Evolutionary conservation across 2,113 vertebrate genomes (phyloP).

Genomic region (Ictalurus furcatus): DNA sequence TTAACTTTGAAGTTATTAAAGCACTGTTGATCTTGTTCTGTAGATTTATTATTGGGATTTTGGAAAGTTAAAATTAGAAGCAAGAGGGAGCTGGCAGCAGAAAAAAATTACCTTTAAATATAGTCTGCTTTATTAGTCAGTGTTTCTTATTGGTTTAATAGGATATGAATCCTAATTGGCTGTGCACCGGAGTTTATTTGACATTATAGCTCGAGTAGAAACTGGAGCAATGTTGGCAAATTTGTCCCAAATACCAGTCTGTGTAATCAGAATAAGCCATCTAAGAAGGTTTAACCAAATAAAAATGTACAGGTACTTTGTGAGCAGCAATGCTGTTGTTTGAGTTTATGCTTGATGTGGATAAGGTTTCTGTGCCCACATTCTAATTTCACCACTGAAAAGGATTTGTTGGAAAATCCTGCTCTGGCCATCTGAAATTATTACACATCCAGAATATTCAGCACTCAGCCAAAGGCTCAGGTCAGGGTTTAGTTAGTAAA

Average conservation of each 20-base stretch:
- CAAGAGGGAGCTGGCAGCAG: neutral
- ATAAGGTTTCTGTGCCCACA: neutral
- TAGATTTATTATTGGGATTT: neutral
- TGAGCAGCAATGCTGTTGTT: constrained; percentile 26
- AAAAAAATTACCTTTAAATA: neutral
- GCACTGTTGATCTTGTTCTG: no score
- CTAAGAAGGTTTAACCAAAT: neutral
- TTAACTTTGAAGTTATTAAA: no score
- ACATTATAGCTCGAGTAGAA: neutral
- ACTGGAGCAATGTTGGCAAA: neutral
- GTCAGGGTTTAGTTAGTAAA: constrained; percentile 24
- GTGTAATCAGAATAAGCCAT: neutral
- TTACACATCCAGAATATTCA: neutral
- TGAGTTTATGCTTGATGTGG: neutral
- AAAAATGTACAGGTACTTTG: neutral
- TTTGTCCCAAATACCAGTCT: neutral
- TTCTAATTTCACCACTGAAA: constrained; percentile 31
- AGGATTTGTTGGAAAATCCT: constrained; percentile 23
- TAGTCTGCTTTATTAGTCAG: neutral
- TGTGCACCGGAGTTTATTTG: neutral
- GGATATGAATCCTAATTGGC: neutral
- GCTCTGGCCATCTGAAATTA: neutral
- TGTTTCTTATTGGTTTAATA: neutral
- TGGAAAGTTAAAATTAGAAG: neutral
- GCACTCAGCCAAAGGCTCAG: neutral